Evolutionary conservation across 1,140 invertebrate species (phyloP), one percentile per base, ranked within the genome.

Genomic region (Drosophila ananassae): DNA sequence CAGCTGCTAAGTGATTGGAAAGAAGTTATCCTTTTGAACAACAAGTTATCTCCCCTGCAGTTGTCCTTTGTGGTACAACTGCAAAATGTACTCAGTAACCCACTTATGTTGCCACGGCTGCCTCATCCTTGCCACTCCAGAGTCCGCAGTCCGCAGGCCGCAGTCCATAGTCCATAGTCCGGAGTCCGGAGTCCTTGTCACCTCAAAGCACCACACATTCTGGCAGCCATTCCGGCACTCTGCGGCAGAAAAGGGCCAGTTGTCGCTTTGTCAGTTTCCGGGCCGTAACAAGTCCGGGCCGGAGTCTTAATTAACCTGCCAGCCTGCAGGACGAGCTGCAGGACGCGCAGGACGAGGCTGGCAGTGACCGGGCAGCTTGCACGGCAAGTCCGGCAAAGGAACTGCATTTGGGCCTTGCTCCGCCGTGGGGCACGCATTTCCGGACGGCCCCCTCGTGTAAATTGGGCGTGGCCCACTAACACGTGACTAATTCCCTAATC

Each of bases 401-500:
- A 13, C 17, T 46, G 41, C 41, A 13, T 9, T 46, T 46, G 39
- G 39, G 12, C 39, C 39, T 41, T 44, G 41, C 13, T 2, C 2
- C 41, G 41, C 41, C 41, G 6, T 9, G 13, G 41, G 34, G 25
- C 63, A 66, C 63, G 63, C 59, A 66, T 46, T 66, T 66, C 62
- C 62, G 62, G 10, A 37, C 10, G 2, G 10, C 12, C 30, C 34
- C 1, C 22, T 5, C 12, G 17, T 44, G 41, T 13, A 8, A 5
- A 21, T 13, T 2, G 13, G 41, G 41, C 44, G 21, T 8, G 44
- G 37, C 10, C 21, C 52, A 7, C 10, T n/a, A 17, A 17, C 9
- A 37, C n/a, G 50, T 62, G 51, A 63, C 63, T 67, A 64, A 67
- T 67, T 64, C 47, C 59, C 34, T 67, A 67, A 71, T 57, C 44